Conservation (phyloP, 2,888 invertebrate species). For the Acanthacorydalis orientalis region DNA sequence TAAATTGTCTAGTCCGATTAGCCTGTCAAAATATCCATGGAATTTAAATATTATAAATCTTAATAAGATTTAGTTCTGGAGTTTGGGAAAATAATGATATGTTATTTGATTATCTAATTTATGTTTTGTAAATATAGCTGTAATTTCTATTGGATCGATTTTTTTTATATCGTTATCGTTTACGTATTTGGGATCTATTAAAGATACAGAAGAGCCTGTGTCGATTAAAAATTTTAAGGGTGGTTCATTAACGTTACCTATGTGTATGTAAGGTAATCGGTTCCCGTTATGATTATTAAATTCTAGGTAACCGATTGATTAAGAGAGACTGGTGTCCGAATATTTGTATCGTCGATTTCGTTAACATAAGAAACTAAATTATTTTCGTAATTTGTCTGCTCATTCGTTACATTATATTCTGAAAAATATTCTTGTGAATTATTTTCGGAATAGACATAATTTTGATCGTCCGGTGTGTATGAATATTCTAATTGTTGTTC, state of each 20-base stretch:
- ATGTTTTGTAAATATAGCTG: neutral
- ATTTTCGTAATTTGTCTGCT: neutral
- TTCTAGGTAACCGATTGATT: neutral
- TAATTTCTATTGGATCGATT: neutral
- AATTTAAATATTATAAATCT: neutral
- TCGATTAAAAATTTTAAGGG: neutral
- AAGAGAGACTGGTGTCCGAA: neutral
- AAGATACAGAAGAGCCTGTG: neutral
- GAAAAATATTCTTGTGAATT: neutral
- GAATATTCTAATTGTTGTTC: neutral
- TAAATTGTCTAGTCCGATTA: neutral
- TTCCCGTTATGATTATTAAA: neutral
- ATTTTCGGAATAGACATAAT: neutral
- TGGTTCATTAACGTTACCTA: neutral
- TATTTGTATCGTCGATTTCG: neutral
- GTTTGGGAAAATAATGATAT: neutral
- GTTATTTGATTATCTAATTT: neutral
- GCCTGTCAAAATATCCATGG: constrained; percentile 3
- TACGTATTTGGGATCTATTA: neutral
- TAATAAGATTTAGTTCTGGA: neutral
- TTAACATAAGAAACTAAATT: neutral
- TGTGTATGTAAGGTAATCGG: neutral
- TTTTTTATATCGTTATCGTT: neutral
- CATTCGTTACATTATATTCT: neutral
- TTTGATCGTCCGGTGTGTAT: neutral